These are phyloP conservation scores for Tympanoctomys barrerae DNA, from an alignment of 2,797 vertebrate genomes.

Conservation along the genomic window DNA sequence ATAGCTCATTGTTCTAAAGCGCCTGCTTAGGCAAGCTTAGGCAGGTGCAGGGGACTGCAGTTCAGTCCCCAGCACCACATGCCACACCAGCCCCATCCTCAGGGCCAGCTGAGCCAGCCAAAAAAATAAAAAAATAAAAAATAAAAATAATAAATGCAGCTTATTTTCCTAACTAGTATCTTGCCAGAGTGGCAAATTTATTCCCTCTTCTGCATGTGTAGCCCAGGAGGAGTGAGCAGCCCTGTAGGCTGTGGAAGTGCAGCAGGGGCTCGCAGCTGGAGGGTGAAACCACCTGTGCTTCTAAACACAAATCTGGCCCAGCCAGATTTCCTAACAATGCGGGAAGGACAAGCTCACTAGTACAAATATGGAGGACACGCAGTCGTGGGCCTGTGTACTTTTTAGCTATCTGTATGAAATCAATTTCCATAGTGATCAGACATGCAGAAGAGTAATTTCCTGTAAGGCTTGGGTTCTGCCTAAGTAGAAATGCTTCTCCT, in stretches of 20 bases:
- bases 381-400: slow-evolving; percentile 54
- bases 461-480: slow-evolving; percentile 72
- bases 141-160: not conserved
- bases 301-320: not conserved
- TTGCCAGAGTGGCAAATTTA: not conserved
- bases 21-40: too few relatives aligned
- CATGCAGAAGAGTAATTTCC: slow-evolving; percentile 80
- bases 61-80: too few relatives aligned
- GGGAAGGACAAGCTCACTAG: not conserved
- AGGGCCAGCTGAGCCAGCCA: too few relatives aligned
- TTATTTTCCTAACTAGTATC: slow-evolving; percentile 28
- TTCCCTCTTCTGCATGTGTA: not conserved
- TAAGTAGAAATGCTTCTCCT: slow-evolving; percentile 75
- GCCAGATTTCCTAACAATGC: slow-evolving; percentile 5
- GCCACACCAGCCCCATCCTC: too few relatives aligned
- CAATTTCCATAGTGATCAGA: slow-evolving; percentile 83
- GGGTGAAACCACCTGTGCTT: not conserved
- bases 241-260: not conserved
- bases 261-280: not conserved
- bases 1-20: too few relatives aligned
- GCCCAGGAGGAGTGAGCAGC: not conserved
- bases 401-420: slow-evolving; percentile 79
- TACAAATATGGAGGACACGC: not conserved
- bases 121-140: too few relatives aligned
- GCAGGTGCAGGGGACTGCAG: too few relatives aligned